Conservation (phyloP, 2,113 vertebrate genomes). For the Miniopterus natalensis region DNA sequence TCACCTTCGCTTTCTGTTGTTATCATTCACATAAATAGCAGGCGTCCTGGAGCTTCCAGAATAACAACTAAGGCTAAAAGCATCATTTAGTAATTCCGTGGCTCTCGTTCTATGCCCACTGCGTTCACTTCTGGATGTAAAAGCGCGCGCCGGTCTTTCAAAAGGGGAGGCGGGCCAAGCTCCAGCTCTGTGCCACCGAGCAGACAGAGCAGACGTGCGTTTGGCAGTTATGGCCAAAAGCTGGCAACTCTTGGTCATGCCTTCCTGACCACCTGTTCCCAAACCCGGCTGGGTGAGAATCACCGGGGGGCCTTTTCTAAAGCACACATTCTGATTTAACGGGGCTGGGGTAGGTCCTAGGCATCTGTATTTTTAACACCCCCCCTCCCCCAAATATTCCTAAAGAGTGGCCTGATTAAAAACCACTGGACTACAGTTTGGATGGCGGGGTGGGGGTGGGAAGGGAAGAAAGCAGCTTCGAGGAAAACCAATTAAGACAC, state of each 20-base stretch:
- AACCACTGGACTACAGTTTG: neutral
- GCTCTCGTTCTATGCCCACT: neutral
- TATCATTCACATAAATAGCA: neutral
- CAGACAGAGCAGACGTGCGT: fast-evolving
- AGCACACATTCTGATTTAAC: too few species aligned
- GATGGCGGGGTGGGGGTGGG: too few species aligned
- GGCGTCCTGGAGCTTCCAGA: neutral
- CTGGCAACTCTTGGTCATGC: neutral
- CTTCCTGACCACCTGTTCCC: neutral
- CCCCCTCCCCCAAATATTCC: neutral
- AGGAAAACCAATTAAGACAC: neutral
- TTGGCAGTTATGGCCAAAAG: neutral
- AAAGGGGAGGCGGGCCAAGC: neutral
- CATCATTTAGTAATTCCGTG: neutral
- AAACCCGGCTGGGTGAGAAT: too few species aligned
- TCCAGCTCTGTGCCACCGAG: too few species aligned
- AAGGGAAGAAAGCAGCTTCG: neutral
- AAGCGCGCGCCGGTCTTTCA: neutral
- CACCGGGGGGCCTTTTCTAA: neutral
- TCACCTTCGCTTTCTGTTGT: neutral
- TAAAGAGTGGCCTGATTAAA: neutral
- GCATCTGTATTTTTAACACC: neutral
- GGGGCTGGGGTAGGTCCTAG: too few species aligned
- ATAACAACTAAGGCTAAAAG: neutral
- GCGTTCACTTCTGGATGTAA: neutral